These are phyloP conservation scores for Oostethus manadensis DNA, from an alignment of 2,113 vertebrate species.

Conservation along the genomic window DNA sequence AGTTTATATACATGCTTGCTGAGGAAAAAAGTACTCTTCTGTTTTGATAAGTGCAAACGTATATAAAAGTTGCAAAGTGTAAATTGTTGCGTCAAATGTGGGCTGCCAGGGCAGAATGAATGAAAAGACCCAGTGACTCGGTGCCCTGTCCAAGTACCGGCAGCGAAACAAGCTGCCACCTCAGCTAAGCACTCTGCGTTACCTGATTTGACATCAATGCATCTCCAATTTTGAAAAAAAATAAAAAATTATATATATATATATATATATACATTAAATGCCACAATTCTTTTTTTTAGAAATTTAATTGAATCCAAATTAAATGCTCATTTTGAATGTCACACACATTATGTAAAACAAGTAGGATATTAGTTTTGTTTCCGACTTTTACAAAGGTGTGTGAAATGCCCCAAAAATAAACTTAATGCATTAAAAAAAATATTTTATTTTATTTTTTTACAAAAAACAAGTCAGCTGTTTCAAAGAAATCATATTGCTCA, in stretches of 20 bases:
- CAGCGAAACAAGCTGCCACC: slow-evolving; percentile 30
- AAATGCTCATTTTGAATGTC: background rate
- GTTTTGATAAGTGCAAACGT: slow-evolving; percentile 55
- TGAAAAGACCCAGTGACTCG: slow-evolving; percentile 33
- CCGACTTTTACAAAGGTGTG: background rate
- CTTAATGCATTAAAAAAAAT: too few relatives aligned
- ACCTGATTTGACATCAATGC: slow-evolving; percentile 11
- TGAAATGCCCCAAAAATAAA: slow-evolving; percentile 2
- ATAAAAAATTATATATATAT: too few relatives aligned
- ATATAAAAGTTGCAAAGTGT: slow-evolving; percentile 43
- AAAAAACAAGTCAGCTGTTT: slow-evolving; percentile 5
- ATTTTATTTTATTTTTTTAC: background rate
- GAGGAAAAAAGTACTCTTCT: slow-evolving; percentile 48
- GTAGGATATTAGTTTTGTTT: too few relatives aligned
- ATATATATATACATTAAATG: background rate
- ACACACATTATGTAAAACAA: background rate
- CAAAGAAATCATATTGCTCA: slow-evolving; percentile 1
- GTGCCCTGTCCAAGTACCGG: slow-evolving; percentile 44
- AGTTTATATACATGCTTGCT: slow-evolving; percentile 23
- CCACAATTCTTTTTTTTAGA: background rate
- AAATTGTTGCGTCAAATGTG: slow-evolving; percentile 55
- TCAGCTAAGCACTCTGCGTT: slow-evolving; percentile 7
- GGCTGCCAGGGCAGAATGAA: slow-evolving; percentile 35
- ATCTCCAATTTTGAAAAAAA: background rate
- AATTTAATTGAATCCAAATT: background rate